These are phyloP conservation scores for Macrostomum cliftonense DNA, from an alignment of 2,888 invertebrate genomes.

Conservation along the genomic window DNA sequence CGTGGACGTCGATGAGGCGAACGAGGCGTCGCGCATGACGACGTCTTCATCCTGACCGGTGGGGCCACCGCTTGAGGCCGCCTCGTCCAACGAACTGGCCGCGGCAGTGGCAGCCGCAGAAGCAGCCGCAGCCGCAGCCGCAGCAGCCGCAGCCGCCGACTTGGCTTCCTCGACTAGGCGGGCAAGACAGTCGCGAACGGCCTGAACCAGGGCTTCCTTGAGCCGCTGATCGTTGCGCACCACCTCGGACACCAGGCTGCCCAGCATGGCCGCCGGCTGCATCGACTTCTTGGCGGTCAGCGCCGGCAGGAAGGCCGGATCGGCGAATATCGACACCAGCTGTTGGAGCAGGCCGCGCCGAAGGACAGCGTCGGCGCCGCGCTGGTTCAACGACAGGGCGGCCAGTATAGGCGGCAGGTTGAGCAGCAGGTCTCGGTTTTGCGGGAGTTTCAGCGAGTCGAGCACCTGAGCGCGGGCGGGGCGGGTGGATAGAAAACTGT, in stretches of 20 bases:
- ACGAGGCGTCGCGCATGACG: too few relatives aligned
- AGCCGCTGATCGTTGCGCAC: too few relatives aligned
- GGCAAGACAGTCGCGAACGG: too few relatives aligned
- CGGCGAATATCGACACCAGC: slow-evolving; percentile 44
- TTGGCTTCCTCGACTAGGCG: not conserved
- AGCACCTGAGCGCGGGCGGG: too few relatives aligned
- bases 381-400: slow-evolving; percentile 61
- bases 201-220: too few relatives aligned
- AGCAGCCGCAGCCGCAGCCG: too few relatives aligned
- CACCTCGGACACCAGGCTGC: slow-evolving; percentile 20
- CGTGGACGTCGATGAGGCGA: too few relatives aligned
- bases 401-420: slow-evolving; percentile 64
- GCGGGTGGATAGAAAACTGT: too few relatives aligned
- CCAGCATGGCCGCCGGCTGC: slow-evolving; percentile 55
- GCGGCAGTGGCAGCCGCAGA: not conserved
- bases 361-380: slow-evolving; percentile 59
- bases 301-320: slow-evolving; percentile 61
- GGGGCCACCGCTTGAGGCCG: not conserved
- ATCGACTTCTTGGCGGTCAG: slow-evolving; percentile 45
- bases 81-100: not conserved
- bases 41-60: not conserved
- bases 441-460: slow-evolving; percentile 34
- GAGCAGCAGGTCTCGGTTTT: slow-evolving; percentile 48
- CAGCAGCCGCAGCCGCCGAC: not conserved
- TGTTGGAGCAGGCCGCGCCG: slow-evolving; percentile 61